These are phyloP conservation scores for Marmota monax DNA, from an alignment of 2,113 vertebrate genomes.

Conservation along the genomic window DNA sequence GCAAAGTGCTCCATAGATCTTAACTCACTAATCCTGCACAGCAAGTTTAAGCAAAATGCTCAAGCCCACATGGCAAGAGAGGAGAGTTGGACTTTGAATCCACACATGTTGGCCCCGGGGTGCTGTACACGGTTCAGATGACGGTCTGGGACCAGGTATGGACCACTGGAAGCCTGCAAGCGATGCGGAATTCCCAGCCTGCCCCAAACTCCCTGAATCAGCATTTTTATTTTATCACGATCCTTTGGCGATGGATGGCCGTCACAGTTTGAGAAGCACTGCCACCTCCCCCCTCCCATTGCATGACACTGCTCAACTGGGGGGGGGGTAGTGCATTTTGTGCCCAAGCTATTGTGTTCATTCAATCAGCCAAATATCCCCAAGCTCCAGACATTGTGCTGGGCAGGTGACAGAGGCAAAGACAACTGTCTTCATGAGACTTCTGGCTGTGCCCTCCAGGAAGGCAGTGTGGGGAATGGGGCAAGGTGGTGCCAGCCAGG, in stretches of 20 bases:
- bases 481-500: not conserved
- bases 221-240: not conserved
- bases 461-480: not conserved
- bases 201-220: not conserved
- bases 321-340: not conserved
- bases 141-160: fast-evolving
- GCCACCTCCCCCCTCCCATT: no score
- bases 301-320: not conserved
- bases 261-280: not conserved
- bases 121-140: not conserved
- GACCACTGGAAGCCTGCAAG: not conserved
- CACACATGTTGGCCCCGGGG: not conserved
- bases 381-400: not conserved
- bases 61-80: not conserved
- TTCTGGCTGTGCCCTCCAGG: fast-evolving
- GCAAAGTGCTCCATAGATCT: not conserved
- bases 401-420: not conserved
- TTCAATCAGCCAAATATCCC: not conserved
- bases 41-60: not conserved
- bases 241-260: not conserved
- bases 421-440: not conserved
- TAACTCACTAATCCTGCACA: not conserved
- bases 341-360: not conserved
- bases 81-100: not conserved
- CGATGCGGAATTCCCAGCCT: not conserved